phyloP scores from a whole-genome alignment of 2,797 vertebrate species.

The Muscicapa striata region DNA sequence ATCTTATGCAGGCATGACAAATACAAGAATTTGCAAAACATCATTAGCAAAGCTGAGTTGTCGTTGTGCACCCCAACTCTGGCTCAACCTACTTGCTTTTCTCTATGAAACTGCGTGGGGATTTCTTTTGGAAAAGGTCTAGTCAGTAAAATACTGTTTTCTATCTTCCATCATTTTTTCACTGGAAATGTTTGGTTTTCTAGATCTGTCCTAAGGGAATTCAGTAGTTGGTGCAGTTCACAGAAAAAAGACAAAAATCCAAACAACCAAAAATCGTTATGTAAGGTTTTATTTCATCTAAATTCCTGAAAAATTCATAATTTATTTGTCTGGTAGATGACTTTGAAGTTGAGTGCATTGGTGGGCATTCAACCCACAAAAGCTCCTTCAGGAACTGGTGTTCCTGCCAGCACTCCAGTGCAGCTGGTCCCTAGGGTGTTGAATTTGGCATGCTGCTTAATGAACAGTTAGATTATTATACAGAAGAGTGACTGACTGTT shows the following conservation, averaged over 20 bases:
- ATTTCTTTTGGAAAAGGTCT: not conserved
- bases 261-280: not conserved
- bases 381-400: not conserved
- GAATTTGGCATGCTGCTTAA: conserved; percentile 31
- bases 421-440: conserved; percentile 1
- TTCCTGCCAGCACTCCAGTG: not conserved
- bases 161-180: not conserved
- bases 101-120: not conserved
- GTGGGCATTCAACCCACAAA: not conserved
- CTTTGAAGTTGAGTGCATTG: not conserved
- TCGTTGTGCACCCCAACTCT: not conserved
- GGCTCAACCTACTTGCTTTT: not conserved
- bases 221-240: not conserved
- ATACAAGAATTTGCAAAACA: not conserved
- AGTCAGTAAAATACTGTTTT: not conserved
- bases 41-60: not conserved
- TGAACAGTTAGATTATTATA: not conserved
- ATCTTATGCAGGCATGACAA: not conserved
- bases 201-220: not conserved
- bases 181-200: not conserved
- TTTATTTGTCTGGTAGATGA: not conserved
- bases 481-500: not conserved
- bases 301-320: not conserved
- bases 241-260: not conserved
- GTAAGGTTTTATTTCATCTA: not conserved